Conservation (phyloP, 1,140 invertebrate genomes). For the Caerostris darwini region DNA sequence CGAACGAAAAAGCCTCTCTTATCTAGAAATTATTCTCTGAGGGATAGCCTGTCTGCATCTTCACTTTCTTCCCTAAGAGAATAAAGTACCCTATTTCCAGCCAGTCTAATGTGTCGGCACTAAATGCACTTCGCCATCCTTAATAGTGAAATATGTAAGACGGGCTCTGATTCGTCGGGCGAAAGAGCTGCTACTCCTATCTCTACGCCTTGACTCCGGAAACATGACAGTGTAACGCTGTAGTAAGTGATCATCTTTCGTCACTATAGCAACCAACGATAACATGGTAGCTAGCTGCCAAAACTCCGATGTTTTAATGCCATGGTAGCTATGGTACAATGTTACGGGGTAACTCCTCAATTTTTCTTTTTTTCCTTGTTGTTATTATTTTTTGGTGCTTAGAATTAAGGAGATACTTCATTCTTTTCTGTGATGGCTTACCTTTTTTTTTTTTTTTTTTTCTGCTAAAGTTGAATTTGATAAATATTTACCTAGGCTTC, state of each 20-base stretch:
- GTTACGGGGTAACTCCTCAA: neutral
- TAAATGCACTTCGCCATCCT: constrained; percentile 54
- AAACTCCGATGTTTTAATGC: constrained; percentile 32
- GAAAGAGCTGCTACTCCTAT: constrained; percentile 53
- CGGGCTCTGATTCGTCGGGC: constrained; percentile 48
- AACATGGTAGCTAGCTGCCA: constrained; percentile 29
- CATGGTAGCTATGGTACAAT: constrained; percentile 8
- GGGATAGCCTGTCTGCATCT: neutral
- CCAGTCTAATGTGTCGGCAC: constrained; percentile 53
- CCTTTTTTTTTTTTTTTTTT: neutral
- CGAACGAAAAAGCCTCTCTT: neutral
- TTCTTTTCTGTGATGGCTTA: no score
- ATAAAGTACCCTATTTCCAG: constrained; percentile 59
- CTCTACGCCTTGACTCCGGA: constrained; percentile 49
- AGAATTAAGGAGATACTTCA: neutral
- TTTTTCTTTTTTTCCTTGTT: neutral
- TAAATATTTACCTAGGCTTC: neutral
- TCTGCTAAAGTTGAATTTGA: neutral
- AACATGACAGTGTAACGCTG: constrained; percentile 64
- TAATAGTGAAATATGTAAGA: constrained; percentile 72
- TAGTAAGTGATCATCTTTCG: constrained; percentile 71
- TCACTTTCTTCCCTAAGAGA: constrained; percentile 32
- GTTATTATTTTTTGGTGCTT: neutral
- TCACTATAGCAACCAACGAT: constrained; percentile 52
- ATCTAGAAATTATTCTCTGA: constrained; percentile 22